Base-by-base conservation (phyloP, 2,888 invertebrate species). In the Leptothorax acervorum region DNA sequence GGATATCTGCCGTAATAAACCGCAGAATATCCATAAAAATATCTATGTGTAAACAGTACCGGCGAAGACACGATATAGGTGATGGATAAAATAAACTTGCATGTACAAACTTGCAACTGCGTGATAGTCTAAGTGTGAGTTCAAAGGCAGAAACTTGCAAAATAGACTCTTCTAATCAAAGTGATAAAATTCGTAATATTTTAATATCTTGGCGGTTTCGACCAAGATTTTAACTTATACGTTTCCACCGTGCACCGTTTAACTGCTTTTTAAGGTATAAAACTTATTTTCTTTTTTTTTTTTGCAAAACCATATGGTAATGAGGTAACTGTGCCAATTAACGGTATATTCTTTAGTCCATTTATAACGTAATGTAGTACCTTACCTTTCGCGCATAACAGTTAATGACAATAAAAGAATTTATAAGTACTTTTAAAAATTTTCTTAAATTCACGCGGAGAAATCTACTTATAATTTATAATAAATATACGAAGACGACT, bases 31-130 rank as follows among this genome's bases (percentile, higher is more conserved):
- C 48, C 35, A 23, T 79, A 79, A 68, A 66, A 66, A 57, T 31
- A 53, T 45, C 23, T 55, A 57, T 42, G 42, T 65, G 28, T 79
- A 48, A 45, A 82, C n/a, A 35, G 45, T 66, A 75, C 65, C 31
- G 48, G 18, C 81, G 70, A 48, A 71, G 53, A 60, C 45, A 31
- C 23, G 35, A 71, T 76, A 53, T 70, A 42, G 57, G 53, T 85
- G 57, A 48, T 85, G 45, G 23, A 78, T 45, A 79, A 70, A 79
- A 79, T 48, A 78, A 68, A 68, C 39, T 31, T 79, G 66, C 31
- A 31, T 70, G 12, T 78, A 57, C 15, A 23, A 57, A 57, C n/a
- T 42, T 42, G 66, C 45, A 55, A 57, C 55, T 71, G n/a, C 42
- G n/a, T 71, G 66, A 63, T 55, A 55, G 42, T 28, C 23, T 65